phyloP scores from a whole-genome alignment of 1,140 invertebrate genomes.

The Euwallacea fornicatus region DNA sequence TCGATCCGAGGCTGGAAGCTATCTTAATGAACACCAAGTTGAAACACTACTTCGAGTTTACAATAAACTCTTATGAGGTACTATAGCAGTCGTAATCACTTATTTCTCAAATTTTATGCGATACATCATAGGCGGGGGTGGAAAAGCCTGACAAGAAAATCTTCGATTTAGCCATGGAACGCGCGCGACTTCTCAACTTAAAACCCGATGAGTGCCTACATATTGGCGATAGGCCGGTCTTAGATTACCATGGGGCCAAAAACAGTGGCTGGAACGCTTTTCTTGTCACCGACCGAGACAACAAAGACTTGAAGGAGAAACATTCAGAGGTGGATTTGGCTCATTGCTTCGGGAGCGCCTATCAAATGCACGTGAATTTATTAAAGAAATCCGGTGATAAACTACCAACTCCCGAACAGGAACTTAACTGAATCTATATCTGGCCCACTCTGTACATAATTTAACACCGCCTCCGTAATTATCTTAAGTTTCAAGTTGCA shows the following conservation, averaged over 20 bases:
- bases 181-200: conserved; percentile 53
- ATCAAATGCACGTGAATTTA: conserved; percentile 40
- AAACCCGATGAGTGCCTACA: conserved; percentile 71
- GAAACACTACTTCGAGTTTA: conserved; percentile 74
- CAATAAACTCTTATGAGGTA: conserved; percentile 73
- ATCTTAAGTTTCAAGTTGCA: too few relatives aligned
- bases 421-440: conserved; percentile 6
- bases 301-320: conserved; percentile 41
- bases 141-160: conserved; percentile 77
- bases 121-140: conserved; percentile 53
- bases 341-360: conserved; percentile 45
- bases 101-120: neutral
- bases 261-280: conserved; percentile 75
- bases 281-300: conserved; percentile 56
- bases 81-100: neutral
- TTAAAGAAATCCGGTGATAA: conserved; percentile 29
- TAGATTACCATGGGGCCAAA: conserved; percentile 78
- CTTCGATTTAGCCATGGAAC: conserved; percentile 69
- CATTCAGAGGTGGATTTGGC: conserved; percentile 43
- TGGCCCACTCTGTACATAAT: too few relatives aligned
- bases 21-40: conserved; percentile 69
- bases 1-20: conserved; percentile 74
- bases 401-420: conserved; percentile 30
- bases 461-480: too few relatives aligned
- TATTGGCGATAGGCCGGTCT: conserved; percentile 74